These are phyloP conservation scores for Fragum sueziense DNA, from an alignment of 2,888 invertebrate genomes.

Conservation along the genomic window DNA sequence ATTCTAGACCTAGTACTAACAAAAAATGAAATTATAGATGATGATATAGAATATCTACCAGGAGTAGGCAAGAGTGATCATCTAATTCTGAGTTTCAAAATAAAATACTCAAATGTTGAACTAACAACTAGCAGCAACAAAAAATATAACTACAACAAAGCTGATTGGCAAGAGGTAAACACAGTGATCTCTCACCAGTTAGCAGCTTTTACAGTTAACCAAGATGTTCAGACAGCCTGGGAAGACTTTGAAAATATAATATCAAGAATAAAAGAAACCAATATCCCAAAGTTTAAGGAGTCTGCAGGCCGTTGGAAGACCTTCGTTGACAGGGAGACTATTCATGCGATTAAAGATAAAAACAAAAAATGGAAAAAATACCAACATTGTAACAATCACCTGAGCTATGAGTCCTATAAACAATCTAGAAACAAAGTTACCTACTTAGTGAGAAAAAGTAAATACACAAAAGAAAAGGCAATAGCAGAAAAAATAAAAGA, in stretches of 20 bases:
- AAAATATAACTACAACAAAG: slow-evolving; percentile 6
- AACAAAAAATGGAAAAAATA: neutral
- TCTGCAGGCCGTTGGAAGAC: neutral
- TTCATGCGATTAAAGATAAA: neutral
- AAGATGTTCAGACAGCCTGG: too few species aligned
- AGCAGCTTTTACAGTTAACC: neutral
- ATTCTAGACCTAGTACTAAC: slow-evolving; percentile 1
- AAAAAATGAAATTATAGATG: slow-evolving; percentile 10
- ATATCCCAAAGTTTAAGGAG: neutral
- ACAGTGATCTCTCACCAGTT: neutral
- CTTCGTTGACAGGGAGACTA: too few species aligned
- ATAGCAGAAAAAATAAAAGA: neutral
- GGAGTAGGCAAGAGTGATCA: slow-evolving; percentile 10
- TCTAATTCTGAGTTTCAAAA: neutral
- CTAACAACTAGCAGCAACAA: neutral
- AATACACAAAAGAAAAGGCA: neutral
- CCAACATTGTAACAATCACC: neutral
- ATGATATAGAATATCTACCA: neutral
- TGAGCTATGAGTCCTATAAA: neutral
- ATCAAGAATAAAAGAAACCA: neutral
- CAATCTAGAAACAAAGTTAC: neutral
- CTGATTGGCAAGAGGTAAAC: neutral
- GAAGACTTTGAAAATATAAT: too few species aligned
- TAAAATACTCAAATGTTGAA: neutral
- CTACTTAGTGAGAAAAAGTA: neutral